Evolutionary conservation across 2,888 invertebrate genomes (phyloP), one percentile per base, ranked within the genome.

Genomic region (Caenorhabditis auriculariae): DNA sequence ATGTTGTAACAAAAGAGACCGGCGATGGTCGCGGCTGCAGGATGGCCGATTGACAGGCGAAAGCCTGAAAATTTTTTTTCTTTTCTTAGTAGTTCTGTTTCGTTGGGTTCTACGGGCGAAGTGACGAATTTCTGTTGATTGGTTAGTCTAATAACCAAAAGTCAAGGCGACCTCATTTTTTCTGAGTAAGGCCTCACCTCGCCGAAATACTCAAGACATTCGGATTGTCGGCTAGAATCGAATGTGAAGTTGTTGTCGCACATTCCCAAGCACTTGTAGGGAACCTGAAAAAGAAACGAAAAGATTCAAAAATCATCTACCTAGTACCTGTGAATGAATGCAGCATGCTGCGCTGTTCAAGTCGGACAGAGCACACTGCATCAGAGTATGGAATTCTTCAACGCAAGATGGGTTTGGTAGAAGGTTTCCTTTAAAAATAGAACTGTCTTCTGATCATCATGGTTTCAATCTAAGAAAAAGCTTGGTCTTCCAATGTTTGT

Each of bases 211-310:
- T 27, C 23, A 15, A 42, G 19, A 27, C 54, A 54, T n/a, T 54
- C 48, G 4, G 43, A 48, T 4, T 42, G 41, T 37, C n/a, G n/a
- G n/a, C n/a, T n/a, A n/a, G n/a, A n/a, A n/a, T n/a, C n/a, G n/a
- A n/a, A n/a, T n/a, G n/a, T n/a, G n/a, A n/a, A n/a, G n/a, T n/a
- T n/a, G n/a, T 46, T 24, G 23, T 71, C 67, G 49, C 73, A 73
- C 49, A 73, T 46, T 27, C 71, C 67, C 32, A 73, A 41, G 24
- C 73, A 73, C 27, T 56, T 49, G 28, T 45, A 63, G 3, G 73
- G 71, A 3, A 73, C 43, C 66, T 69, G 41, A 35, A 54, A 26
- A 28, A 27, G 19, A 24, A 24, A 1, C 3, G 37, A 23, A 37
- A 53, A 32, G 6, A 17, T 38, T 0, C n/a, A 6, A 26, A 27